Evolutionary conservation across 2,113 vertebrate genomes (phyloP).

Genomic region (Acinonyx jubatus): DNA sequence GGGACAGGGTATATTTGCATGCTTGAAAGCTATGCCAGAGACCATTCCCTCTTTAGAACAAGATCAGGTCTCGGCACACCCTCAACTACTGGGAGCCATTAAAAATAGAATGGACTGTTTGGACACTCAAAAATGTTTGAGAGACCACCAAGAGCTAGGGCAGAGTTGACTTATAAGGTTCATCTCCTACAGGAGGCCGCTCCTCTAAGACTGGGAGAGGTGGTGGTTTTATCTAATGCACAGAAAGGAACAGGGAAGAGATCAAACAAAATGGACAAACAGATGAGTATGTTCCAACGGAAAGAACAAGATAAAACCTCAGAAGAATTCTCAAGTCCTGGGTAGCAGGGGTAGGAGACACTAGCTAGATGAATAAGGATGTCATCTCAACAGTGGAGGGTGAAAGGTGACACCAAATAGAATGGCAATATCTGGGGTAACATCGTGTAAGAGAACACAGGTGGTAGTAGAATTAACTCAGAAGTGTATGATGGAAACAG

Average conservation of each 20-base stretch:
- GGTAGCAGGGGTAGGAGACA: neutral
- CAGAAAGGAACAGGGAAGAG: neutral
- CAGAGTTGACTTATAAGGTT: neutral
- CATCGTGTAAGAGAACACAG: neutral
- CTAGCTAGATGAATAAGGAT: no score
- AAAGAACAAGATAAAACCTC: neutral
- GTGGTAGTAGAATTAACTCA: neutral
- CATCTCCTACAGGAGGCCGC: neutral
- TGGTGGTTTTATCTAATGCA: neutral
- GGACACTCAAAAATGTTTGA: neutral
- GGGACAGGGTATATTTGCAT: neutral
- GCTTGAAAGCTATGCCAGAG: neutral
- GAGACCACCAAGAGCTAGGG: neutral
- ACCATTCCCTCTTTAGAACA: neutral
- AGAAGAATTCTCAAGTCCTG: neutral
- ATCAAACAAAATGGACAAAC: neutral
- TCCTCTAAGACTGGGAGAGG: neutral
- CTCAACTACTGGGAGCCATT: neutral
- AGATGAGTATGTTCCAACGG: neutral
- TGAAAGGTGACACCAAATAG: neutral
- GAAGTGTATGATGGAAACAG: neutral
- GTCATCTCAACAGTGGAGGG: rapidly evolving
- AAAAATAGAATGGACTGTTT: neutral
- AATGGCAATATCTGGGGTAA: neutral
- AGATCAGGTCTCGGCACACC: neutral